A percentile compares a stretch with the other conserved stretches of the same genome.
Evolutionary conservation across 2,888 invertebrate genomes (phyloP).

Genomic region (Lapara coniferarum): DNA sequence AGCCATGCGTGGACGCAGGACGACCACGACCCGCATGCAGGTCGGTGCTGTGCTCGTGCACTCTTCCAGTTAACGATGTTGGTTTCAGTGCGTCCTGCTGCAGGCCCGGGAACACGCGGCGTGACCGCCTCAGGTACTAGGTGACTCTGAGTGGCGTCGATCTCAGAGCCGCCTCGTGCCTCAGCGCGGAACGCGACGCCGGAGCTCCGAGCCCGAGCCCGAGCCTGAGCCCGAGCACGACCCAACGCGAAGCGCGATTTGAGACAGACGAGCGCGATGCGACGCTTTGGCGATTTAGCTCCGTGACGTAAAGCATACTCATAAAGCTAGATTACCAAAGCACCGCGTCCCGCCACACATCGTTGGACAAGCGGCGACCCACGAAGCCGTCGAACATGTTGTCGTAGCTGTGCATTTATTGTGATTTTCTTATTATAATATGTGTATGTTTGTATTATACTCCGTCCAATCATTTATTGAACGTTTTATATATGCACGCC

Average conservation of each 20-base stretch:
- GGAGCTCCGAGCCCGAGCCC: slow-evolving; percentile 45
- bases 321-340: slow-evolving; percentile 99
- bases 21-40: background rate
- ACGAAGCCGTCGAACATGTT: background rate
- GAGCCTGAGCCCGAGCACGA: background rate
- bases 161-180: slow-evolving; percentile 83
- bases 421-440: too few relatives aligned
- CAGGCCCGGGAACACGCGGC: slow-evolving; percentile 17
- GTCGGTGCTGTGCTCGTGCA: background rate
- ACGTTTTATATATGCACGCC: too few relatives aligned
- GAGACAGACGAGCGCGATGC: slow-evolving; percentile 64
- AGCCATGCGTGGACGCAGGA: slow-evolving; percentile 10
- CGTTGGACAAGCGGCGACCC: background rate
- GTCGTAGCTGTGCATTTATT: too few relatives aligned
- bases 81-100: background rate
- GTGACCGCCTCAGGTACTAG: slow-evolving; percentile 88
- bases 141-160: slow-evolving; percentile 90
- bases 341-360: slow-evolving; percentile 77
- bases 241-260: too few relatives aligned
- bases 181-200: slow-evolving; percentile 60
- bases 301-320: slow-evolving; percentile 89
- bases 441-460: too few relatives aligned
- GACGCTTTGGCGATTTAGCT: slow-evolving; percentile 95
- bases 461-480: too few relatives aligned
- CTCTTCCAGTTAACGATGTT: background rate